phyloP scores from a whole-genome alignment of 2,888 invertebrate genomes.

The Pemphredon lugubris region DNA sequence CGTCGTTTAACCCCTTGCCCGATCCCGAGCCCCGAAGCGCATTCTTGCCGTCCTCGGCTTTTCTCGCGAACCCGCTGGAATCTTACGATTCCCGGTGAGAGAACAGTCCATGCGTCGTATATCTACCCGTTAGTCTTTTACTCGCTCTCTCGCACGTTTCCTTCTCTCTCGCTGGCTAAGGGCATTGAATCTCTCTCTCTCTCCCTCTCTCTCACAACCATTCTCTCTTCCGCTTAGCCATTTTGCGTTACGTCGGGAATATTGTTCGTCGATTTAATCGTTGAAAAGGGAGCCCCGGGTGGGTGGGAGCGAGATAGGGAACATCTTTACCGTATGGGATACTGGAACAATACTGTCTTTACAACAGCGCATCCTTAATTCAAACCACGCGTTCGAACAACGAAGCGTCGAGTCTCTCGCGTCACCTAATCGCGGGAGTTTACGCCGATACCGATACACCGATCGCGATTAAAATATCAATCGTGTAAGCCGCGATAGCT shows the following conservation, averaged over 20 bases:
- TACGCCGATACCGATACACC: conserved; percentile 5
- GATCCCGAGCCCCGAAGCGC: conserved; percentile 68
- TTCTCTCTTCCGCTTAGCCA: background rate
- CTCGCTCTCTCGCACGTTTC: too few species aligned
- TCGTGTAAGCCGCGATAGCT: conserved; percentile 28
- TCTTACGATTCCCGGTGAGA: conserved; percentile 60
- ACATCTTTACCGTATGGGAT: too few species aligned
- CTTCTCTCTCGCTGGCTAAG: background rate
- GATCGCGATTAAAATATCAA: conserved; percentile 46
- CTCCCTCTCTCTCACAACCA: too few species aligned
- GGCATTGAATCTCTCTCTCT: background rate
- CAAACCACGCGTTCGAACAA: conserved; percentile 8
- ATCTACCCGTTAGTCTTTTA: conserved; percentile 7
- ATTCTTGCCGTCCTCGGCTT: conserved; percentile 71
- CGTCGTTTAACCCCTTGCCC: conserved; percentile 79
- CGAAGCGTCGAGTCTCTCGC: too few species aligned
- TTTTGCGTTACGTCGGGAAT: background rate
- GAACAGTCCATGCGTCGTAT: conserved; percentile 44
- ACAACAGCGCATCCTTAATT: too few species aligned
- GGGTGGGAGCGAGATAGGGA: too few species aligned
- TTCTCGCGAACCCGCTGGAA: conserved; percentile 62
- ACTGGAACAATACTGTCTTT: too few species aligned
- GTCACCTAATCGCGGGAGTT: conserved; percentile 15
- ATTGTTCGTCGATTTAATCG: conserved; percentile 21
- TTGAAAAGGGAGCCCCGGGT: background rate